phyloP scores from a whole-genome alignment of 2,888 invertebrate genomes.

The Harmothoe impar region DNA sequence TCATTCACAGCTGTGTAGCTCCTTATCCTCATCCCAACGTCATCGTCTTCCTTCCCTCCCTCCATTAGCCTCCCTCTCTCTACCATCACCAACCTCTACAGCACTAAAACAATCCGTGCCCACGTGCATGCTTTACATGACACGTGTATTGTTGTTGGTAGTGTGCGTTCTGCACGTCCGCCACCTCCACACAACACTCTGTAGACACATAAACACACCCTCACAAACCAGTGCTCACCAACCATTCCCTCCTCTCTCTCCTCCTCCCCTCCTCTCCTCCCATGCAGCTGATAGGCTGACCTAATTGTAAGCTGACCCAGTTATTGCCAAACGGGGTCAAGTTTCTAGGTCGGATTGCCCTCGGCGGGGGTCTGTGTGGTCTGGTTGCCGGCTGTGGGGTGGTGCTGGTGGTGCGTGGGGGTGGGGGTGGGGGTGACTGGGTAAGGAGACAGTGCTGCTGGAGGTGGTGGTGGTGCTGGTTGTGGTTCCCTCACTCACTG shows the following conservation, averaged over 20 bases:
- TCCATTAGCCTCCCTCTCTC: background rate
- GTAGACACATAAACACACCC: background rate
- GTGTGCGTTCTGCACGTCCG: background rate
- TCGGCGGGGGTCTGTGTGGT: conserved; percentile 20
- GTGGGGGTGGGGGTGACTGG: background rate
- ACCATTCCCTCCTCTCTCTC: background rate
- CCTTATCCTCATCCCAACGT: background rate
- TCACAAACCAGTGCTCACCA: background rate
- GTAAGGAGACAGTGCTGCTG: background rate
- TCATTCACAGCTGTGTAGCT: too few species aligned
- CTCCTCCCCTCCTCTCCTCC: background rate
- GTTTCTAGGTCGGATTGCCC: conserved; percentile 45
- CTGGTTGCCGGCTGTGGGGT: background rate
- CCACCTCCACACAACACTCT: background rate
- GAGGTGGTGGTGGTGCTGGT: background rate
- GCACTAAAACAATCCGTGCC: background rate
- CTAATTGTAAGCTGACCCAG: conserved; percentile 48
- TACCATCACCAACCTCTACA: background rate
- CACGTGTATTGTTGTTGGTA: conserved; percentile 23
- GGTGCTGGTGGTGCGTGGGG: background rate
- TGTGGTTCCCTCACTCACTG: background rate
- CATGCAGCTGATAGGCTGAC: conserved; percentile 49
- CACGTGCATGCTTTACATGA: background rate
- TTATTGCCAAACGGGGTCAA: conserved; percentile 31
- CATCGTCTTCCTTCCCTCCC: too few species aligned